Conservation (phyloP, 2,888 invertebrate species). For the Meloe dianella region DNA sequence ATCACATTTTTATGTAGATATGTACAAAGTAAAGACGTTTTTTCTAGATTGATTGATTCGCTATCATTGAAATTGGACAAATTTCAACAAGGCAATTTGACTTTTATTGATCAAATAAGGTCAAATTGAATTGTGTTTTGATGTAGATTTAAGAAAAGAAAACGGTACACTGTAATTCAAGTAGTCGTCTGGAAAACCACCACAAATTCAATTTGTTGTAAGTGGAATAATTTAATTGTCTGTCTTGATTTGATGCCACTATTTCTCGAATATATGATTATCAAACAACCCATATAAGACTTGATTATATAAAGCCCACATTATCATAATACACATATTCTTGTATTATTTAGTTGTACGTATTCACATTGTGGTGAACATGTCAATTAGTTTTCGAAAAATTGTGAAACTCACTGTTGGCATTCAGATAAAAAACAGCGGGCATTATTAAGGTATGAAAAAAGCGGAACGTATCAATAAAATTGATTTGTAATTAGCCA, state of each 20-base stretch:
- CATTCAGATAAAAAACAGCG: conserved; percentile 12
- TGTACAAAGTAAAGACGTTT: too few relatives aligned
- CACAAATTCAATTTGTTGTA: background rate
- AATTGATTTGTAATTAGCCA: too few relatives aligned
- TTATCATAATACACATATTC: background rate
- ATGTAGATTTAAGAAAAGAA: too few relatives aligned
- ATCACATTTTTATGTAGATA: too few relatives aligned
- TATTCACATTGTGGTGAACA: conserved; percentile 13
- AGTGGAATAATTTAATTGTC: background rate
- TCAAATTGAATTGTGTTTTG: too few relatives aligned
- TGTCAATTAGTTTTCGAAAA: conserved; percentile 27
- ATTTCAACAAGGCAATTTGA: too few relatives aligned
- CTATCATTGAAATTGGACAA: too few relatives aligned
- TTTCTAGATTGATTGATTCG: too few relatives aligned
- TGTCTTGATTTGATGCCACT: background rate
- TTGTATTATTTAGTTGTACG: too few relatives aligned
- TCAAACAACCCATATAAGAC: background rate
- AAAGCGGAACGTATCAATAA: conserved; percentile 20
- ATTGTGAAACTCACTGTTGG: conserved; percentile 23
- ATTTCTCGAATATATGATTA: background rate
- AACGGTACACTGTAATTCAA: too few relatives aligned
- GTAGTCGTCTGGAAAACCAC: too few relatives aligned
- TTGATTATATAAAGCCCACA: conserved; percentile 3
- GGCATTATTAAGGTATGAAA: conserved; percentile 22
- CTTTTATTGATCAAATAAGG: too few relatives aligned